Percentiles rank a stretch among this genome's conserved stretches.
Evolutionary conservation across 2,797 vertebrate species (phyloP).

Genomic region (Centroberyx gerrardi): DNA sequence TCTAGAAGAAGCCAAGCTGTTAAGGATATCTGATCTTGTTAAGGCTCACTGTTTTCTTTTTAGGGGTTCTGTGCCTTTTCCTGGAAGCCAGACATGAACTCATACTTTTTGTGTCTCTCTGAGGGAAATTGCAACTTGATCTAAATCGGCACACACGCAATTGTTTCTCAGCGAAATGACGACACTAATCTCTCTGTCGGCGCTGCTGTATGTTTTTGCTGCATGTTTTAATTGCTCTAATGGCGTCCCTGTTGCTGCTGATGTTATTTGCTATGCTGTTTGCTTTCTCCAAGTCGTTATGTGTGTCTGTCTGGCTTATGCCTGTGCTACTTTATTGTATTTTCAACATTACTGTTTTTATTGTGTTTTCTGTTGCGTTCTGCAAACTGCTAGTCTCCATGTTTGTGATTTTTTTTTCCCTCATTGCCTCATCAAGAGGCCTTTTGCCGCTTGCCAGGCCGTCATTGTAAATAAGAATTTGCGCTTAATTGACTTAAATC

Average conservation of each 20-base stretch:
- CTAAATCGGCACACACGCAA: conserved; percentile 45
- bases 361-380: conserved; percentile 4
- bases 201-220: conserved; percentile 48
- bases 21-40: conserved; percentile 34
- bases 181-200: conserved; percentile 48
- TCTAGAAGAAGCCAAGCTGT: conserved; percentile 31
- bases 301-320: conserved; percentile 12
- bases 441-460: too few relatives aligned
- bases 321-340: background rate
- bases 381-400: conserved; percentile 1
- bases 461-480: too few relatives aligned
- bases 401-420: background rate
- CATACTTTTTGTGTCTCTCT: background rate
- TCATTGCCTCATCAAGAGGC: too few relatives aligned
- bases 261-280: conserved; percentile 24
- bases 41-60: conserved; percentile 25
- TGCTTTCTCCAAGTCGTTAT: conserved; percentile 20
- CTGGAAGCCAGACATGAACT: background rate
- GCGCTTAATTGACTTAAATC: too few relatives aligned
- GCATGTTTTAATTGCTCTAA: conserved; percentile 54
- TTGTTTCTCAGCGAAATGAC: conserved; percentile 30
- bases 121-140: conserved; percentile 19
- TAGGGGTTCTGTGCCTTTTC: background rate
- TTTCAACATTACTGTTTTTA: background rate
- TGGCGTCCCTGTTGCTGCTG: conserved; percentile 38